Evolutionary conservation across 2,113 vertebrate genomes (phyloP), one percentile per base, ranked within the genome.

Genomic region (Nyctibius bracteatus): DNA sequence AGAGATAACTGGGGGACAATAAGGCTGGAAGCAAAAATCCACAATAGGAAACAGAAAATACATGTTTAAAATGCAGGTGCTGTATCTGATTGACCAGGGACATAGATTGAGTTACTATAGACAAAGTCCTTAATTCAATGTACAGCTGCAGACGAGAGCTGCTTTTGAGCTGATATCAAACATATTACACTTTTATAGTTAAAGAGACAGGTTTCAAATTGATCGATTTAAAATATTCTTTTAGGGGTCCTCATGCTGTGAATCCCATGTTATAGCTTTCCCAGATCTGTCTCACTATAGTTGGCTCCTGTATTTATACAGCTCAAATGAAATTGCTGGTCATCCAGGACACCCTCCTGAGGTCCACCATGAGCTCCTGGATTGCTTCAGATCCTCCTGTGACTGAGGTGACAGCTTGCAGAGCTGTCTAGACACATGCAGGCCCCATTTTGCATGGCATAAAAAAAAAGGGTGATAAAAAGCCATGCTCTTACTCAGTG

Each of bases 21-120:
- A 92, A 94, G 15, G 54, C 51, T 97, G 70, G 35, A 96, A 90
- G 31, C 14, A 97, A 87, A 91, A 81, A 81, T 68, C 51, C 47
- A n/a, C 23, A 63, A 68, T 28, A 75, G 89, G 84, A n/a, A n/a
- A n/a, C n/a, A n/a, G n/a, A n/a, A 93, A 86, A 49, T 46, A 79
- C 15, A 47, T 74, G 24, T 78, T 65, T 83, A 85, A 91, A 89
- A 86, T 78, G 72, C 86, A 94, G 88, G 70, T 91, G 71, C 18
- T 90, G 20, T 47, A 55, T 85, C 61, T 96, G 63, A 81, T 73
- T 86, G 88, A 81, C 62, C 11, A 71, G 89, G 35, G 79, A 65
- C 51, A 63, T 17, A 71, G 51, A 54, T 2, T 44, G 74, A 85
- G 51, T 51, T 86, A 55, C 59, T 88, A 74, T 17, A 55, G 80